A percentile compares a stretch with the other conserved stretches of the same genome.
phyloP scores from a whole-genome alignment of 2,888 invertebrate genomes.

The Dicyrtoma fusca region DNA sequence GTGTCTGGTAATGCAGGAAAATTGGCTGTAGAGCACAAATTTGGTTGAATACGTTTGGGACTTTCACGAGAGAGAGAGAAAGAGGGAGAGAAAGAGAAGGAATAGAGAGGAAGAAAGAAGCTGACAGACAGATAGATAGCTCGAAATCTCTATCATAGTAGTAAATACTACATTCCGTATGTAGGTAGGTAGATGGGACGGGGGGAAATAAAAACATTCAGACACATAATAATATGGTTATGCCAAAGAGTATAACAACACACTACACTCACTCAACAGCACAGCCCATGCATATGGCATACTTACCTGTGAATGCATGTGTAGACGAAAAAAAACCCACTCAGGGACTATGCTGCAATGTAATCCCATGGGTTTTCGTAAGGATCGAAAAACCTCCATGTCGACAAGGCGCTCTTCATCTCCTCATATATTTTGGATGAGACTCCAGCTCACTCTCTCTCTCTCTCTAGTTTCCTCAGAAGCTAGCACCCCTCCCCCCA shows the following conservation, averaged over 20 bases:
- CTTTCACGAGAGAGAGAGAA: too few relatives aligned
- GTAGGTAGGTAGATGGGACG: neutral
- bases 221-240: too few relatives aligned
- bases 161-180: neutral
- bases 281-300: neutral
- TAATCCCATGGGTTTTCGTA: conserved; percentile 22
- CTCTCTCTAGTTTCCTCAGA: conserved; percentile 10
- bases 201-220: neutral
- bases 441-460: too few relatives aligned
- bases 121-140: too few relatives aligned
- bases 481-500: neutral
- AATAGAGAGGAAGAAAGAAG: too few relatives aligned
- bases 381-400: conserved; percentile 12
- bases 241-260: too few relatives aligned
- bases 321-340: neutral
- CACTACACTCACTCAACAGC: too few relatives aligned
- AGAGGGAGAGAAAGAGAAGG: too few relatives aligned
- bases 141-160: neutral
- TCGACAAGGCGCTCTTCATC: conserved; percentile 28
- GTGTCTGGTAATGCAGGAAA: too few relatives aligned
- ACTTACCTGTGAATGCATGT: neutral
- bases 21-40: too few relatives aligned
- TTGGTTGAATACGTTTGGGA: too few relatives aligned
- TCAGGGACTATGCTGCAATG: neutral
- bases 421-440: conserved; percentile 25